These are phyloP conservation scores for Eciton burchellii DNA, from an alignment of 1,140 invertebrate species.

Conservation along the genomic window DNA sequence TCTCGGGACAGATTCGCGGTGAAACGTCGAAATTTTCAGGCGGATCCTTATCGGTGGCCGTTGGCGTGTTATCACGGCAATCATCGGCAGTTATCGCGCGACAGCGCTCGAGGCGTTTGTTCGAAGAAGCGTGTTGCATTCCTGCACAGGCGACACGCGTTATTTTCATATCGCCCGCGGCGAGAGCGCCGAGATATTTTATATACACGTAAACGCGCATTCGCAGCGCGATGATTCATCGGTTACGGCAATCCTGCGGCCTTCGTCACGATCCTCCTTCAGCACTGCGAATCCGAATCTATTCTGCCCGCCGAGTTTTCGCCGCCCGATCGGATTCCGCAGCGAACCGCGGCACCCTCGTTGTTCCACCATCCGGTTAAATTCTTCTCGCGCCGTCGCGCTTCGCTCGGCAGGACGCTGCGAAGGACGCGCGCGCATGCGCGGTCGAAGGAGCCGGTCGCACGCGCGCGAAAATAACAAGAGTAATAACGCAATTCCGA, in stretches of 20 bases:
- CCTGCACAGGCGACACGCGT: not conserved
- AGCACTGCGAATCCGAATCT: not conserved
- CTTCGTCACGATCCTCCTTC: too few species aligned
- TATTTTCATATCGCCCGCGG: not conserved
- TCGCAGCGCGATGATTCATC: not conserved
- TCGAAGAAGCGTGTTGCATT: not conserved
- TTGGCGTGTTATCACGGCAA: too few species aligned
- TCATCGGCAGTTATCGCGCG: conserved; percentile 2
- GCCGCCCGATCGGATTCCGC: conserved; percentile 7
- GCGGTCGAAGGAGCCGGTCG: conserved; percentile 53
- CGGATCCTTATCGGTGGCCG: too few species aligned
- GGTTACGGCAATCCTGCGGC: not conserved
- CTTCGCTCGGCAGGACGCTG: conserved; percentile 67
- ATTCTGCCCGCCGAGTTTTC: not conserved
- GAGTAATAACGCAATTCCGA: not conserved
- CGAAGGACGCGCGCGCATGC: conserved; percentile 66
- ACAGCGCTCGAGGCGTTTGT: not conserved
- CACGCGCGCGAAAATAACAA: conserved; percentile 31
- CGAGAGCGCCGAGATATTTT: not conserved
- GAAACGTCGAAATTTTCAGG: too few species aligned
- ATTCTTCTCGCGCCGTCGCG: conserved; percentile 66
- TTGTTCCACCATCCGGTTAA: conserved; percentile 24
- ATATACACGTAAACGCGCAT: not conserved
- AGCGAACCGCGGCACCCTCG: not conserved
- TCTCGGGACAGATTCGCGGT: not conserved